Evolutionary conservation across 2,113 vertebrate species (phyloP), one percentile per base, ranked within the genome.

Genomic region (Gallinago paraguaiae): DNA sequence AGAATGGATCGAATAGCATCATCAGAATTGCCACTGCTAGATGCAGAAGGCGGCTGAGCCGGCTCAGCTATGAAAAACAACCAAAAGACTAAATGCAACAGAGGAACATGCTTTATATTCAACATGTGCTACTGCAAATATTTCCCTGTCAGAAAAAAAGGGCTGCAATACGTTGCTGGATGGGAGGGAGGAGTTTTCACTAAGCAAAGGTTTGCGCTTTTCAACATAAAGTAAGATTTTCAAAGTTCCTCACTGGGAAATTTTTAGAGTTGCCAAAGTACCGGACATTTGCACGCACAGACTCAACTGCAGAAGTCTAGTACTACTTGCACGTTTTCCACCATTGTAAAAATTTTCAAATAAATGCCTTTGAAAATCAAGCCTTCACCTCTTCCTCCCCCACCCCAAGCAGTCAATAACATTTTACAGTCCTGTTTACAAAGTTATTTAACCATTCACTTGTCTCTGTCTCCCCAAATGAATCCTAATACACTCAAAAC

Each of bases 1-100:
- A 99, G 97, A 97, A 99, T 99, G 97, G 99, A 99, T 96, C 98
- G 99, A 96, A 99, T 99, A 80, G 99, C 98, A 63, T 99, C 99
- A n/a, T 99, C 99, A 3, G 99, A 99, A 90, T 98, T 98, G 86
- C 98, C 98, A 27, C 98, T 96, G 82, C 98, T 97, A 48, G 98
- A 98, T 17, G 98, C 70, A 35, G 98, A 98, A 87, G 98, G 97
- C 6, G 98, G 98, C 97, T 99, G 99, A 97, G 98, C 98, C 70
- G 98, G 98, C 98, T 99, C 99, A 97, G 98, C 98, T 98, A 97
- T 61, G 78, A 16, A 95, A 95, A 94, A 89, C 91, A 96, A 92
- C 96, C 94, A 96, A 96, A 85, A 95, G 92, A 96, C 82, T 91
- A 86, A 95, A 90, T 96, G 93, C 88, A 96, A 96, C 81, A 97